phyloP scores from a whole-genome alignment of 30 jellyfish, hydroid and myxozoan species.

The Catostylus mosaicus region DNA sequence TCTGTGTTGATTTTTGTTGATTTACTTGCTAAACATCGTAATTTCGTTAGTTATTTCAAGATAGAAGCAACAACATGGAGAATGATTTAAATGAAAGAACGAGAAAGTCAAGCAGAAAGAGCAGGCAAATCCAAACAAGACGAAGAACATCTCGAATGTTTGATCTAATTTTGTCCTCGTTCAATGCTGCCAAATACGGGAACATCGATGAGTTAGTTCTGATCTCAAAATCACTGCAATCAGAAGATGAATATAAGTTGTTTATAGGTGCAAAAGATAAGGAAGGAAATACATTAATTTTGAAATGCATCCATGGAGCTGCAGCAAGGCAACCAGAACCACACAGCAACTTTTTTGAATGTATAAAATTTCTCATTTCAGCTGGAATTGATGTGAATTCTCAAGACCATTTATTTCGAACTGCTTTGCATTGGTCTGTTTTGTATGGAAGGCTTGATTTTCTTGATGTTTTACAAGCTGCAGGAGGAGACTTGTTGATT shows the following conservation, averaged over 20 bases:
- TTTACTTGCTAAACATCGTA: too few relatives aligned
- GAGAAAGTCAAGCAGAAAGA: slow-evolving; percentile 8
- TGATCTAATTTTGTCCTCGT: slow-evolving; percentile 29
- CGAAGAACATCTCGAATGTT: slow-evolving; percentile 38
- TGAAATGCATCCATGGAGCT: slow-evolving; percentile 59
- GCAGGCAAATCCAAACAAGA: slow-evolving; percentile 3
- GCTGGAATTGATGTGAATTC: slow-evolving; percentile 43
- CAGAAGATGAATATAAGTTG: slow-evolving; percentile 20
- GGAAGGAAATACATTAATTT: slow-evolving; percentile 47
- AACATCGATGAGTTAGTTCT: slow-evolving; percentile 7
- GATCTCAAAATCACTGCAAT: neutral
- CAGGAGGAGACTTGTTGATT: slow-evolving; percentile 48
- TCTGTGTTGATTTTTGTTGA: too few relatives aligned
- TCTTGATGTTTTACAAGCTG: slow-evolving; percentile 9
- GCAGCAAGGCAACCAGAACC: slow-evolving; percentile 32
- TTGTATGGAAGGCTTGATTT: slow-evolving; percentile 50
- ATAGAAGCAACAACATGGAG: neutral
- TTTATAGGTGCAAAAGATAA: slow-evolving; percentile 35
- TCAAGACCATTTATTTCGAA: slow-evolving; percentile 50
- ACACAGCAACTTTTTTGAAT: slow-evolving; percentile 25
- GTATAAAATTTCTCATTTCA: slow-evolving; percentile 47
- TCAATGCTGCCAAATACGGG: slow-evolving; percentile 52
- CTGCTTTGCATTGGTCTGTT: slow-evolving; percentile 69
- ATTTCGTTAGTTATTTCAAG: too few relatives aligned
- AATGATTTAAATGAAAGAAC: neutral